phyloP scores from a whole-genome alignment of 2,888 invertebrate species.

The Torymus aiolomorphi region DNA sequence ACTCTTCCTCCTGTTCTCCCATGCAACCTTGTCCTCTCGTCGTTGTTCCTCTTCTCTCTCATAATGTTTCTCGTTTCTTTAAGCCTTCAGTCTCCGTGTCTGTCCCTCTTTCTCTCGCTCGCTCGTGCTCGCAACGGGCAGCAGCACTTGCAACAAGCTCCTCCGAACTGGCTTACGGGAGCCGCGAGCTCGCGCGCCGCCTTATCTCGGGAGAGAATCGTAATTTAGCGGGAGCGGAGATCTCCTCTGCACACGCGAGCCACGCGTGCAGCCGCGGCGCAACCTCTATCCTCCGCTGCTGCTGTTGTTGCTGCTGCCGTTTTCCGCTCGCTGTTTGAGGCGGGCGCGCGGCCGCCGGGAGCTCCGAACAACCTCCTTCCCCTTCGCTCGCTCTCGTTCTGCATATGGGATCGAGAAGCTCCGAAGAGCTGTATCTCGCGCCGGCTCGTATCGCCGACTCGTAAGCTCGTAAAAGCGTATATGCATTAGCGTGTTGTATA shows the following conservation, averaged over 20 bases:
- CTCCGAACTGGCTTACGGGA: slow-evolving; percentile 55
- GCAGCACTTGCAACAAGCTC: slow-evolving; percentile 57
- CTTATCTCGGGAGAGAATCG: slow-evolving; percentile 60
- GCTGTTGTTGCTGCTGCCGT: slow-evolving; percentile 10
- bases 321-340: slow-evolving; percentile 28
- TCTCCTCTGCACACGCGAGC: slow-evolving; percentile 59
- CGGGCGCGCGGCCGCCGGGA: neutral
- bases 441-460: neutral
- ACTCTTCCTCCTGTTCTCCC: slow-evolving; percentile 2
- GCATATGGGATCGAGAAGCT: neutral
- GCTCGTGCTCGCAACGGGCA: slow-evolving; percentile 42
- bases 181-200: slow-evolving; percentile 45
- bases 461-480: too few relatives aligned
- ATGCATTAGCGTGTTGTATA: too few relatives aligned
- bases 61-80: slow-evolving; percentile 5
- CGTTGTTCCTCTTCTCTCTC: neutral
- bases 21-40: neutral
- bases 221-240: slow-evolving; percentile 59
- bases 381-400: neutral
- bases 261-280: slow-evolving; percentile 55
- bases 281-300: slow-evolving; percentile 9
- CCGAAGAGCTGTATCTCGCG: neutral
- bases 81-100: neutral
- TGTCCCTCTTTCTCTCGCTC: neutral
- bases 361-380: slow-evolving; percentile 11